Evolutionary conservation across 92 coral and sea anemone genomes (phyloP).

Genomic region (Nematostella vectensis): DNA sequence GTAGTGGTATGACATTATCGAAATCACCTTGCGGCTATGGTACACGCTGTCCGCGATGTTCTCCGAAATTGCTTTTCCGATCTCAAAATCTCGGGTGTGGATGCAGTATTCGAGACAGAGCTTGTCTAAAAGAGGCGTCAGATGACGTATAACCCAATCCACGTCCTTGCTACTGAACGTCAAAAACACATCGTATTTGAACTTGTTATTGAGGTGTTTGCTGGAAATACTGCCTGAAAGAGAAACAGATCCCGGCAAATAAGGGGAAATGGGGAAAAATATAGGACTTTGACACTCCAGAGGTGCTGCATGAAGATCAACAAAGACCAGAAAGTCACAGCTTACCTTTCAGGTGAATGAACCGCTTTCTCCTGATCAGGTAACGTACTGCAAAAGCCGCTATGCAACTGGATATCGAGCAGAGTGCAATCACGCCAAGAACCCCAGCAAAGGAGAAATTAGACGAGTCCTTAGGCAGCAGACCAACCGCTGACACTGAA

Average conservation of each 20-base stretch:
- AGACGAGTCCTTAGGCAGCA: no score
- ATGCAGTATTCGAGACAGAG: slow-evolving; percentile 54
- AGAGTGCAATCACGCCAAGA: no score
- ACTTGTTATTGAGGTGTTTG: slow-evolving; percentile 13
- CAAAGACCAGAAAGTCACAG: background rate
- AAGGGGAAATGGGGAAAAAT: background rate
- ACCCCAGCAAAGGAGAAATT: no score
- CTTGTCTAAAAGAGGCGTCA: slow-evolving; percentile 53
- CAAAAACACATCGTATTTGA: slow-evolving; percentile 49
- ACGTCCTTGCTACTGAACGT: slow-evolving; percentile 62
- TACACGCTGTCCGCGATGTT: slow-evolving; percentile 78
- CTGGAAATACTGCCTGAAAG: slow-evolving; percentile 3
- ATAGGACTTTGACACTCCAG: background rate
- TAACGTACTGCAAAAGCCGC: background rate
- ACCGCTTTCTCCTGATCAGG: background rate
- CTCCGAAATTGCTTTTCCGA: slow-evolving; percentile 62
- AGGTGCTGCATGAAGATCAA: background rate
- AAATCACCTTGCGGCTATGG: slow-evolving; percentile 64
- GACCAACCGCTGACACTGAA: background rate
- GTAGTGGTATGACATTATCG: slow-evolving; percentile 59
- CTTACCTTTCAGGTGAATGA: background rate
- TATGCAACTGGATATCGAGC: no score
- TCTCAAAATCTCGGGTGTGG: slow-evolving; percentile 57
- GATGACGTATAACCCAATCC: slow-evolving; percentile 55
- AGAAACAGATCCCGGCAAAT: background rate